These are phyloP conservation scores for Ornithoptera priamus DNA, from an alignment of 2,888 invertebrate species.

Conservation along the genomic window DNA sequence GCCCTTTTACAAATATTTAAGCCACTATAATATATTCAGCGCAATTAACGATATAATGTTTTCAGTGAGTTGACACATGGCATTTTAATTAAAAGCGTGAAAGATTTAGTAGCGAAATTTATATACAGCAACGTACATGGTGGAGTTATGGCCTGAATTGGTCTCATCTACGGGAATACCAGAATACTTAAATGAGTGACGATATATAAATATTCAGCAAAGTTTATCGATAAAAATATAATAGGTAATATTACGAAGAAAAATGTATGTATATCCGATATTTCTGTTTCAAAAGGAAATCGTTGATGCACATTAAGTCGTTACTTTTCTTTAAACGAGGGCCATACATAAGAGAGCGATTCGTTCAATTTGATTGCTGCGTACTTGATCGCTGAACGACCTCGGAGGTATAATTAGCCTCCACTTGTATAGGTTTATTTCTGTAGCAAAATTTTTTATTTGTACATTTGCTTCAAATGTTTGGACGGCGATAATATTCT, in stretches of 20 bases:
- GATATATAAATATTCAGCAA: background rate
- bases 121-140: background rate
- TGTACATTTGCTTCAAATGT: background rate
- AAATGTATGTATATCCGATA: background rate
- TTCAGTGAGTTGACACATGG: slow-evolving; percentile 4
- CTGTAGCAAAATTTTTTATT: background rate
- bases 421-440: slow-evolving; percentile 40
- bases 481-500: background rate
- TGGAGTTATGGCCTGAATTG: background rate
- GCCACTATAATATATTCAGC: background rate
- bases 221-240: background rate
- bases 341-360: slow-evolving; percentile 15
- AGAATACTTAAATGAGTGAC: background rate
- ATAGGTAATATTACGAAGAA: background rate
- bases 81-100: slow-evolving; percentile 7
- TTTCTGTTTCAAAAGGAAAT: slow-evolving; percentile 8
- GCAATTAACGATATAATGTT: slow-evolving; percentile 7
- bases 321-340: slow-evolving; percentile 12
- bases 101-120: slow-evolving; percentile 7
- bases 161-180: background rate
- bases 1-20: background rate
- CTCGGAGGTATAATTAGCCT: slow-evolving; percentile 62
- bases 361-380: slow-evolving; percentile 27
- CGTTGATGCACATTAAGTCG: slow-evolving; percentile 5
- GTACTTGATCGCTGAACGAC: slow-evolving; percentile 45